Percentiles rank a stretch among this genome's conserved stretches.
These are phyloP conservation scores for Melinaea menophilus DNA, from an alignment of 2,888 invertebrate genomes.

Conservation along the genomic window DNA sequence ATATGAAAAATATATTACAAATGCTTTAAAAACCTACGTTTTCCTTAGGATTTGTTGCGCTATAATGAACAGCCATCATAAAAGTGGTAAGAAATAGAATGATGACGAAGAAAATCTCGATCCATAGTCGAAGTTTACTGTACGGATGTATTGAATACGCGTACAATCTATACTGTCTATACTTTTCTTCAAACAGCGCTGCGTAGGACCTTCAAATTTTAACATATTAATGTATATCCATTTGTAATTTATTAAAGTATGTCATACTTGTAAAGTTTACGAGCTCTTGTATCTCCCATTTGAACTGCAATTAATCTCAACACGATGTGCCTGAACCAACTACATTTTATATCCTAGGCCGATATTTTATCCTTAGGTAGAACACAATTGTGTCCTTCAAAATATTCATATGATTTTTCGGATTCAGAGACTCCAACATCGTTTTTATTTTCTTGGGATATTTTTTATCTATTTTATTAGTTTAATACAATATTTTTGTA, in stretches of 20 bases:
- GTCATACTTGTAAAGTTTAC: constrained; percentile 48
- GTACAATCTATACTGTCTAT: constrained; percentile 46
- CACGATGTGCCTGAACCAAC: constrained; percentile 33
- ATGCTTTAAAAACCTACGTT: constrained; percentile 24
- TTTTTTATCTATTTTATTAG: constrained; percentile 4
- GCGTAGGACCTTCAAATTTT: constrained; percentile 45
- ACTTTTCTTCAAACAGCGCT: constrained; percentile 45
- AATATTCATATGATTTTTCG: constrained; percentile 41
- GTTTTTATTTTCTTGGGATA: constrained; percentile 11
- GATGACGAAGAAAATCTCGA: constrained; percentile 40
- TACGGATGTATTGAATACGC: constrained; percentile 50
- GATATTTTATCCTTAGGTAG: constrained; percentile 40
- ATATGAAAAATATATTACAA: too few relatives aligned
- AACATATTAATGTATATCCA: not conserved
- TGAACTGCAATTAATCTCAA: constrained; percentile 42
- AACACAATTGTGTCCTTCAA: constrained; percentile 47
- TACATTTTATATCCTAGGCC: constrained; percentile 36
- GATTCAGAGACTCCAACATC: constrained; percentile 18
- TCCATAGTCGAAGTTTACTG: constrained; percentile 45
- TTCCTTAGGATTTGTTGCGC: constrained; percentile 26
- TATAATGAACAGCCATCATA: constrained; percentile 39
- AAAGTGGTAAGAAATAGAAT: constrained; percentile 34
- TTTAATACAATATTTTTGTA: not conserved
- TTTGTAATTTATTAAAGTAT: not conserved
- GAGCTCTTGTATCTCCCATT: constrained; percentile 45